Evolutionary conservation across 2,797 vertebrate species (phyloP).

Genomic region (Trematomus bernacchii): DNA sequence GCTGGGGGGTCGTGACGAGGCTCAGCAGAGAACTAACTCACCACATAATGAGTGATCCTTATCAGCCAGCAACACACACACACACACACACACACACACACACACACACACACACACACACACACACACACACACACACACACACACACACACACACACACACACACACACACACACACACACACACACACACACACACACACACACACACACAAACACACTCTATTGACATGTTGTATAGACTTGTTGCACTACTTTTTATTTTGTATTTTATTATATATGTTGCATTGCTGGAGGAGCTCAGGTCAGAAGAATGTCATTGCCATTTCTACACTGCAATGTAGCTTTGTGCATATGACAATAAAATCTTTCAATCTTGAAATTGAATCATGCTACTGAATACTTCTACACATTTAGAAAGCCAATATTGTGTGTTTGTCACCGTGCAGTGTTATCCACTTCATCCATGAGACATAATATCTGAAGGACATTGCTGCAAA

Average conservation of each 20-base stretch:
- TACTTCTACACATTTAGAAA: too few species aligned
- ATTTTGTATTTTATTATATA: too few species aligned
- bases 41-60: conserved; percentile 79
- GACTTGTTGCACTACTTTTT: too few species aligned
- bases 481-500: background rate
- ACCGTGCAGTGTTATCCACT: background rate
- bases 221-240: background rate
- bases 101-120: background rate
- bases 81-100: conserved; percentile 18
- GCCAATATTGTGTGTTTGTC: background rate
- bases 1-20: conserved; percentile 57
- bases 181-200: too few species aligned
- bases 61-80: conserved; percentile 59
- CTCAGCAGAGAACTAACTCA: conserved; percentile 64
- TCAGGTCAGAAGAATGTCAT: too few species aligned
- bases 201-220: too few species aligned
- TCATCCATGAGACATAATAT: background rate
- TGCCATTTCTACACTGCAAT: too few species aligned
- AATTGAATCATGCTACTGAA: too few species aligned
- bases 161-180: too few species aligned
- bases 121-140: conserved; percentile 24
- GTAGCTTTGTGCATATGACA: too few species aligned
- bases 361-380: too few species aligned
- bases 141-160: conserved; percentile 23
- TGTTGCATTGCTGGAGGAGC: too few species aligned